These are phyloP conservation scores for Leptinotarsa lineolata DNA, from an alignment of 1,140 invertebrate species.

Conservation along the genomic window DNA sequence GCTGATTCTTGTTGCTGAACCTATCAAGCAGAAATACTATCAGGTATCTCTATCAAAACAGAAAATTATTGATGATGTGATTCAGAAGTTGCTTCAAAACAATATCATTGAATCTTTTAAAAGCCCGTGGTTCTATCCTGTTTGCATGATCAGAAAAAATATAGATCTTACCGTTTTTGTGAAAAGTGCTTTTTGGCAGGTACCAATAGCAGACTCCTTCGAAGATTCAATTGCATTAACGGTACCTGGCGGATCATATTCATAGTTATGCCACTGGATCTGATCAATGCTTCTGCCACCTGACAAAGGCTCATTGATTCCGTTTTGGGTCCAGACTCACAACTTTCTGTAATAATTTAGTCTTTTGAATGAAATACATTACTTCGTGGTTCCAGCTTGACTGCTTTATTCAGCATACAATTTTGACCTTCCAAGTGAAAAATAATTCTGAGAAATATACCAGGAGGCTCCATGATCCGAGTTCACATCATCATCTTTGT, in stretches of 20 bases:
- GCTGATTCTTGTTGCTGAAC: background rate
- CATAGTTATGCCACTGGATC: constrained; percentile 51
- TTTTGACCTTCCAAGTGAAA: too few species aligned
- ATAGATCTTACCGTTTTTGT: constrained; percentile 43
- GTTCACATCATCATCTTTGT: too few species aligned
- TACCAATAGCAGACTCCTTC: constrained; percentile 38
- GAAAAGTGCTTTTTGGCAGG: constrained; percentile 47
- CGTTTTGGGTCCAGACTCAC: constrained; percentile 39
- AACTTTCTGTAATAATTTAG: constrained; percentile 45
- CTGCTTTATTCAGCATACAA: too few species aligned
- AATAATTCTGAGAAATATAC: too few species aligned
- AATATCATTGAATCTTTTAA: background rate
- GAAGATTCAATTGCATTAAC: constrained; percentile 55
- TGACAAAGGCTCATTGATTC: background rate
- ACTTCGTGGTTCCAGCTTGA: too few species aligned
- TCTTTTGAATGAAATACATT: too few species aligned
- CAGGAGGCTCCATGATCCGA: too few species aligned
- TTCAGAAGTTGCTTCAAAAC: background rate
- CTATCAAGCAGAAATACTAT: background rate
- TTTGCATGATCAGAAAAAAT: constrained; percentile 48
- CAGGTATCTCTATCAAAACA: background rate
- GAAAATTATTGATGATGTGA: background rate
- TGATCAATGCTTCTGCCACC: background rate
- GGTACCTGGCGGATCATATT: constrained; percentile 56
- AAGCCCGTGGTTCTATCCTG: constrained; percentile 36